Evolutionary conservation across 2,888 invertebrate genomes (phyloP), one percentile per base, ranked within the genome.

Genomic region (Clostera curtula): DNA sequence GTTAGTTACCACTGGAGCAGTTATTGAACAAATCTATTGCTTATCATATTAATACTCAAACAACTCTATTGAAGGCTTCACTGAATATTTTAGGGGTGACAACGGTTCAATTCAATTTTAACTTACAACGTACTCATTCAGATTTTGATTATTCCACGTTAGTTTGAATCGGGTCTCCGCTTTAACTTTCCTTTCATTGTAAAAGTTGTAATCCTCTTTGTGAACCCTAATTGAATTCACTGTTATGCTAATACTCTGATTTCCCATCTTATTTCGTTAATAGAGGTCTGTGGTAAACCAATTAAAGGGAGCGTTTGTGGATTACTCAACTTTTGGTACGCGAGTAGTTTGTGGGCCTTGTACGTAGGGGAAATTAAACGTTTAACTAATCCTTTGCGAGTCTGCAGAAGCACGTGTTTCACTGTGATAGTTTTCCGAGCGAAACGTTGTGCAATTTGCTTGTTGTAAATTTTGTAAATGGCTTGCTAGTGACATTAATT

Each of bases 161-260:
- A 79, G 80, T 79, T 79, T 65, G 66, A 64, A 65, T 64, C 64
- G 68, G 65, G 62, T 61, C 64, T 64, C 69, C 56, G 66, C 65
- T 68, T 67, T 60, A 77, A 82, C 77, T 77, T 80, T 73, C 65
- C 72, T 69, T 67, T 76, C 75, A 79, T 77, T 80, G 77, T 82
- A 76, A 80, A 83, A 82, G 80, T 82, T 82, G 76, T 83, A 82
- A 83, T 83, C 80, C 82, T 80, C 80, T 83, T 82, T 83, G 82
- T 82, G 70, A 63, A 69, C 70, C 74, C 73, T 80, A 83, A 83
- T 83, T 80, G 82, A 82, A 83, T 82, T 79, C 69, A 73, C 79
- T 82, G 82, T 82, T 82, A 83, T 83, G 83, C 76, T 82, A 83
- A 83, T 83, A 79, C 80, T 75, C 72, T 82, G 80, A 82, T 82